Conservation (phyloP, 2,113 vertebrate species). For the Phalacrocorax carbo region DNA sequence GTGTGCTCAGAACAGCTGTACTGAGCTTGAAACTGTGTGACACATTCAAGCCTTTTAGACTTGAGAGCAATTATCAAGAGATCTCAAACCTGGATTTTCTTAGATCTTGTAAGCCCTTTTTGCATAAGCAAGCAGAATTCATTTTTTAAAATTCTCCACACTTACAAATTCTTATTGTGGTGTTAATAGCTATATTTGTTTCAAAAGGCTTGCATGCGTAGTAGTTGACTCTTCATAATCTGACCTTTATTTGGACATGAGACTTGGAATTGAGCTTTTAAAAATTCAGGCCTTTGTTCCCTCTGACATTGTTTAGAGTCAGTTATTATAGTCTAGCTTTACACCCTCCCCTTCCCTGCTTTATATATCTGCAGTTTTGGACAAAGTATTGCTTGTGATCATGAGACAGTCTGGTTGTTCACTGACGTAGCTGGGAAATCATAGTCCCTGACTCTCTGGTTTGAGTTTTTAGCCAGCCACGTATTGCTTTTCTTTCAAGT, state of each 20-base stretch:
- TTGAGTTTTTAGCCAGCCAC: background rate
- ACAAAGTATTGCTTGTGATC: background rate
- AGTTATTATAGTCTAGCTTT: background rate
- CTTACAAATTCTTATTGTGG: background rate
- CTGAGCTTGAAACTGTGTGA: background rate
- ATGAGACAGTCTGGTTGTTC: background rate
- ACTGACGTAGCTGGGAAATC: background rate
- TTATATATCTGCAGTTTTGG: background rate
- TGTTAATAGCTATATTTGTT: background rate
- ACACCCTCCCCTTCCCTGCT: background rate
- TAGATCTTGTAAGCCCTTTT: background rate
- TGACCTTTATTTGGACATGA: background rate
- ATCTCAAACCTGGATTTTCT: background rate
- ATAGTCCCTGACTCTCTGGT: background rate
- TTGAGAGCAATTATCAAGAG: background rate
- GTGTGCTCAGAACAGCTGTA: background rate
- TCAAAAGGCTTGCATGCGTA: background rate
- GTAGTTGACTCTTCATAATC: background rate
- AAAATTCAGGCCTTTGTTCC: background rate
- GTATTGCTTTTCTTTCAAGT: background rate
- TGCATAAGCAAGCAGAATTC: background rate
- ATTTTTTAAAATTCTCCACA: background rate
- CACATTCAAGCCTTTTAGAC: background rate
- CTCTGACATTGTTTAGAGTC: background rate
- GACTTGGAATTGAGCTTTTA: background rate